Percentiles rank a stretch among this genome's conserved stretches.
phyloP scores from a whole-genome alignment of 2,888 invertebrate species.

The Coenonympha glycerion region DNA sequence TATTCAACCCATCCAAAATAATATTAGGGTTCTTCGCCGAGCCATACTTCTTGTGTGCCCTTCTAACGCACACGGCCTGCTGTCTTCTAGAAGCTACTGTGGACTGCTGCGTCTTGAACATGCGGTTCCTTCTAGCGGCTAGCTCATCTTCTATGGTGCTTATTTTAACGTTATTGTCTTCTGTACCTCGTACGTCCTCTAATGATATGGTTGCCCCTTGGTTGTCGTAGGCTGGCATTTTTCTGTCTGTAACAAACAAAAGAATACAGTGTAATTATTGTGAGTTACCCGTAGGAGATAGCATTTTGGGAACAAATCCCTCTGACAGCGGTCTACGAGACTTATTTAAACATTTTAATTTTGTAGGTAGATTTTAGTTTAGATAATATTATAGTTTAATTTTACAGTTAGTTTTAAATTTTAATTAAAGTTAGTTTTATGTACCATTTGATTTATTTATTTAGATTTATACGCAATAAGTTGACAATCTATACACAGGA shows the following conservation, averaged over 20 bases:
- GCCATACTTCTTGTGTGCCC: constrained; percentile 91
- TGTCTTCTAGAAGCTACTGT: constrained; percentile 82
- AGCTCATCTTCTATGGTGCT: constrained; percentile 55
- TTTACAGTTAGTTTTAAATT: too few relatives aligned
- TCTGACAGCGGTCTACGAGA: too few relatives aligned
- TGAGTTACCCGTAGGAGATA: too few relatives aligned
- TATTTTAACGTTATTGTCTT: constrained; percentile 39
- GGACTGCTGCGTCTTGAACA: constrained; percentile 79
- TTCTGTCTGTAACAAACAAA: not conserved
- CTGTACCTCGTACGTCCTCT: constrained; percentile 55
- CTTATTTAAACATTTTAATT: too few relatives aligned
- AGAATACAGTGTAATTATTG: too few relatives aligned
- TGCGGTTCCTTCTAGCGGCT: constrained; percentile 45
- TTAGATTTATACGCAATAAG: too few relatives aligned
- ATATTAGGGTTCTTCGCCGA: constrained; percentile 84
- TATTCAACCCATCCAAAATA: constrained; percentile 90
- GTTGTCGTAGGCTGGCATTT: constrained; percentile 70
- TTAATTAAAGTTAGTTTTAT: too few relatives aligned
- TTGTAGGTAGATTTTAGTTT: too few relatives aligned
- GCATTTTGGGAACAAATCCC: too few relatives aligned
- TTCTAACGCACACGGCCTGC: constrained; percentile 88
- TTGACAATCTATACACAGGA: too few relatives aligned
- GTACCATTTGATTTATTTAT: too few relatives aligned
- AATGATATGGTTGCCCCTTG: constrained; percentile 68
- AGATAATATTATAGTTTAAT: too few relatives aligned